These are phyloP conservation scores for Laticauda laticaudata DNA, from an alignment of 2,113 vertebrate species.

Conservation along the genomic window DNA sequence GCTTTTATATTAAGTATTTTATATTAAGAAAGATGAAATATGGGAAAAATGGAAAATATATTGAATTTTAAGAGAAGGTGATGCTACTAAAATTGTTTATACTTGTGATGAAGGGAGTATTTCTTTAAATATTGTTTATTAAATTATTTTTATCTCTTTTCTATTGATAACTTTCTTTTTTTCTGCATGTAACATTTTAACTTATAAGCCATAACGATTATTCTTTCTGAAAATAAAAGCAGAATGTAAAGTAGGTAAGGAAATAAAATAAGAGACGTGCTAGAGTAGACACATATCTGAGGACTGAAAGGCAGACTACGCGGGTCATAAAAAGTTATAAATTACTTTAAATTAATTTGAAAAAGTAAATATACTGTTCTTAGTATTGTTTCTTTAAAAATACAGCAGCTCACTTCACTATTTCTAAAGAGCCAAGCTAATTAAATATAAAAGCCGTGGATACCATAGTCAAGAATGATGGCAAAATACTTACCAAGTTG, in stretches of 20 bases:
- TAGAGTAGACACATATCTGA: background rate
- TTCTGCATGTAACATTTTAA: background rate
- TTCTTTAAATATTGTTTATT: too few species aligned
- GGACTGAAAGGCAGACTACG: background rate
- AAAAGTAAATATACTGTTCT: background rate
- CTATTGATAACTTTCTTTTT: background rate
- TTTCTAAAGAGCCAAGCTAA: background rate
- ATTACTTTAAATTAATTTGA: background rate
- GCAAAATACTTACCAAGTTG: slow-evolving; percentile 81
- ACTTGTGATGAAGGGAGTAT: too few species aligned
- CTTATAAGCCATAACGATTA: too few species aligned
- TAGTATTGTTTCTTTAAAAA: background rate
- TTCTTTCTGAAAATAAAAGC: background rate
- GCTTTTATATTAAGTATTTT: too few species aligned
- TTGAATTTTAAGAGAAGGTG: too few species aligned
- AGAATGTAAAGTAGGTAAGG: too few species aligned
- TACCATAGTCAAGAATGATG: background rate
- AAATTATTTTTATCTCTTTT: background rate
- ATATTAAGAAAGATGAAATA: too few species aligned
- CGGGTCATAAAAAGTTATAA: background rate
- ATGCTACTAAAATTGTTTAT: too few species aligned
- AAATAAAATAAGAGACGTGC: too few species aligned
- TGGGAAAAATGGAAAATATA: too few species aligned
- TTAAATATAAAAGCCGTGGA: background rate
- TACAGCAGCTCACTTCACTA: background rate